Evolutionary conservation across 2,113 vertebrate genomes (phyloP), one percentile per base, ranked within the genome.

Genomic region (Collichthys lucidus): DNA sequence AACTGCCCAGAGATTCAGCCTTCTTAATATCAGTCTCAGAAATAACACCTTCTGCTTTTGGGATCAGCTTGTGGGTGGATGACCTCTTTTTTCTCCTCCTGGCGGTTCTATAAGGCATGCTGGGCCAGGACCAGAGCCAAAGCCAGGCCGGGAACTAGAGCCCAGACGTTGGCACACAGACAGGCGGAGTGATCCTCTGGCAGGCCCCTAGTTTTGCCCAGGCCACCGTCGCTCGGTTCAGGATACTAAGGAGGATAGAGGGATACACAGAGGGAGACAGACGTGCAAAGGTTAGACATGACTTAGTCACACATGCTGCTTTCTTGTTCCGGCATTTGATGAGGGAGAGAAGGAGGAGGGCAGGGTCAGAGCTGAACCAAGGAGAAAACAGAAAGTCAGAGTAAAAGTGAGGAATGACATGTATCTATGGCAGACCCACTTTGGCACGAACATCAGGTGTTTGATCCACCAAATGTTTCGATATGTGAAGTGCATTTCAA

Each of bases 1-100:
- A 77, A 82, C 76, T 85, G 77, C 88, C 86, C 88, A 77, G 86
- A 89, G 87, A 89, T 82, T 88, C 78, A 77, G 79, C 52, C 86
- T 82, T 90, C 80, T 80, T 88, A 71, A 91, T 88, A 89, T 86
- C 89, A 86, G 85, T 83, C 87, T 83, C 82, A 86, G 79, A 90
- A 89, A 92, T 86, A 88, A 93, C 88, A 90, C 80, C 90, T 92
- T 92, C 88, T 90, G 91, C 90, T 75, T 91, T 92, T 90, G 80
- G 91, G 90, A 90, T 91, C 91, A 92, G 91, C 90, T 90, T 81
- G 89, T 92, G 90, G 93, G 89, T 90, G 91, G 91, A 89, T 92
- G 91, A 94, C 91, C 89, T 91, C 90, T 86, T 86, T 89, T 85
- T 66, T 86, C 83, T 84, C 79, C 69, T 88, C 80, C 89, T 87